phyloP scores from a whole-genome alignment of 2,113 vertebrate species.

The Gopherus flavomarginatus region DNA sequence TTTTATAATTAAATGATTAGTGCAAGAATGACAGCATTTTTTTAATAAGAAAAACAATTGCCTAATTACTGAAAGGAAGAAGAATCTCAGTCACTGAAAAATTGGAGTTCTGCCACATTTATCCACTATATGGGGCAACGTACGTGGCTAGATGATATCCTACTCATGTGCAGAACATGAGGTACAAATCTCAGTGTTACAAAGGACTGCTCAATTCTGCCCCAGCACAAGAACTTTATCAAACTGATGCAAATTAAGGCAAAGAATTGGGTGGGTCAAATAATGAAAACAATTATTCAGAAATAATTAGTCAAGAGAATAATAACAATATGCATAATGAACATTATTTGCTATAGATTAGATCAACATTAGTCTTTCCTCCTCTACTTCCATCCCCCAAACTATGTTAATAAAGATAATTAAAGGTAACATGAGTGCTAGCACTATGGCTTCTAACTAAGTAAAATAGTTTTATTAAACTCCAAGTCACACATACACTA shows the following conservation, averaged over 20 bases:
- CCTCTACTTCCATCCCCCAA: not conserved
- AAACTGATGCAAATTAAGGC: not conserved
- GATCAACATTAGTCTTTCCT: not conserved
- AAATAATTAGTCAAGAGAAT: rapidly evolving
- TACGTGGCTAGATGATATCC: not conserved
- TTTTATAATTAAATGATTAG: not conserved
- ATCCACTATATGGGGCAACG: not conserved
- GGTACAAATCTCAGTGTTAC: not conserved
- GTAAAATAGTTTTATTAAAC: not conserved
- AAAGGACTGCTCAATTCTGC: not conserved
- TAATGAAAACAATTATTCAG: not conserved
- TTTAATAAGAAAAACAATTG: not conserved
- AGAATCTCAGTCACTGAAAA: not conserved
- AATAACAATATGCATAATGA: not conserved
- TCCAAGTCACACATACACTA: not conserved
- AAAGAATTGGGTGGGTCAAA: not conserved
- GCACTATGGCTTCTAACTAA: not conserved
- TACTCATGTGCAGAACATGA: not conserved
- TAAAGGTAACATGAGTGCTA: not conserved
- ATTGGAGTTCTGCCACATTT: not conserved
- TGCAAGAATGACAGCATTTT: not conserved
- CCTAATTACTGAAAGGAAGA: not conserved
- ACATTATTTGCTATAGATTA: not conserved
- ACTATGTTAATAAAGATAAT: not conserved
- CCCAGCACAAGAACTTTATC: not conserved